A percentile compares a stretch with the other conserved stretches of the same genome.
phyloP scores from a whole-genome alignment of 1,140 invertebrate genomes.

The Myzus persicae region DNA sequence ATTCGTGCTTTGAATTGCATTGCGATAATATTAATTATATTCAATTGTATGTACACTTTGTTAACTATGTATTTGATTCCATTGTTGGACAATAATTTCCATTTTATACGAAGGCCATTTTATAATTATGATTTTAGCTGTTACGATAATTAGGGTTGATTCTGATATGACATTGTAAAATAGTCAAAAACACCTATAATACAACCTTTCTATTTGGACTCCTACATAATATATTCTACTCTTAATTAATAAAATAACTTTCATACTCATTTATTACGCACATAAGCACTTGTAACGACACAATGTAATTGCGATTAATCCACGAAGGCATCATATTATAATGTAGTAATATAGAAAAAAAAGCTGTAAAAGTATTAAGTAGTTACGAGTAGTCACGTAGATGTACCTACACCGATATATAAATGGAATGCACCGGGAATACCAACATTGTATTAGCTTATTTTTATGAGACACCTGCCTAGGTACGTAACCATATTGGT shows the following conservation, averaged over 20 bases:
- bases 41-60: slow-evolving; percentile 31
- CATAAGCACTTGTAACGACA: neutral
- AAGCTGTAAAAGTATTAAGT: neutral
- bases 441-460: neutral
- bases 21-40: slow-evolving; percentile 18
- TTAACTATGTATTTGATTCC: slow-evolving; percentile 1
- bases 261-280: neutral
- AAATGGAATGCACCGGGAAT: neutral
- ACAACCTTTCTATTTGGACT: too few species aligned
- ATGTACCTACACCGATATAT: neutral
- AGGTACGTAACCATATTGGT: neutral
- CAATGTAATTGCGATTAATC: neutral
- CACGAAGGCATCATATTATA: neutral
- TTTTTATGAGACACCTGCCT: neutral
- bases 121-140: neutral
- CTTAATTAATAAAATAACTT: neutral
- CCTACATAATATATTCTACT: neutral
- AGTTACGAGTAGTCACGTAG: neutral
- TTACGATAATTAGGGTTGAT: neutral
- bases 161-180: neutral
- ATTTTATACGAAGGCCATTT: slow-evolving; percentile 11
- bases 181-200: neutral
- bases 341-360: neutral
- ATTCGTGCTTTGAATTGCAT: neutral
- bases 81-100: slow-evolving; percentile 23